Conservation (phyloP, 2,113 vertebrate genomes). For the Chitala chitala region DNA sequence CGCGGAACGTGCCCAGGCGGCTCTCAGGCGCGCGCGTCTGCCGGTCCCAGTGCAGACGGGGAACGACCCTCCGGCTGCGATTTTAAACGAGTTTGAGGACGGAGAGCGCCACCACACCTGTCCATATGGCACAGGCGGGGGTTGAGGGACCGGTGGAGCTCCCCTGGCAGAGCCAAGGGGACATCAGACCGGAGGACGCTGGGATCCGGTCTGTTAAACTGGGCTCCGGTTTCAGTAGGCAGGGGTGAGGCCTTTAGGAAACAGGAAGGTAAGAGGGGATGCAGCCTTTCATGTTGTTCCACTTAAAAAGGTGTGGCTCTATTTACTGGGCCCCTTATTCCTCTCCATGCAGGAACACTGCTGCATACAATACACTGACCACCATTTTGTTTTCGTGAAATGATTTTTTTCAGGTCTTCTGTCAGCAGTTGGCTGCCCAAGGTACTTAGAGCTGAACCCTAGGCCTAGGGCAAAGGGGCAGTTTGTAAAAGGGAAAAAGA, state of each 20-base stretch:
- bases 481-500: too few species aligned
- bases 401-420: not conserved
- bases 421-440: not conserved
- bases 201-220: constrained; percentile 57
- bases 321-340: not conserved
- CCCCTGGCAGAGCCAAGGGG: constrained; percentile 27
- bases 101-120: constrained; percentile 44
- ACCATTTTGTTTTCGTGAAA: not conserved
- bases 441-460: not conserved
- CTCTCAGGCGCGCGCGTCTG: constrained; percentile 20
- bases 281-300: constrained; percentile 13
- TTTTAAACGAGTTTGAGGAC: constrained; percentile 58
- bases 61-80: constrained; percentile 56
- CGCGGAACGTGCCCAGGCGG: too few species aligned
- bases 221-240: constrained; percentile 51
- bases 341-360: not conserved
- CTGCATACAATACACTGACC: not conserved
- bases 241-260: not conserved
- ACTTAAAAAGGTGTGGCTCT: constrained; percentile 22
- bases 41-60: constrained; percentile 37
- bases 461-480: not conserved
- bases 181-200: constrained; percentile 25
- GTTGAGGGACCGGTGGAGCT: constrained; percentile 29
- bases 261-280: not conserved
- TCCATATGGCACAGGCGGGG: constrained; percentile 55